Evolutionary conservation across 2,888 invertebrate species (phyloP), one percentile per base, ranked within the genome.

Genomic region (Torymus tubicola): DNA sequence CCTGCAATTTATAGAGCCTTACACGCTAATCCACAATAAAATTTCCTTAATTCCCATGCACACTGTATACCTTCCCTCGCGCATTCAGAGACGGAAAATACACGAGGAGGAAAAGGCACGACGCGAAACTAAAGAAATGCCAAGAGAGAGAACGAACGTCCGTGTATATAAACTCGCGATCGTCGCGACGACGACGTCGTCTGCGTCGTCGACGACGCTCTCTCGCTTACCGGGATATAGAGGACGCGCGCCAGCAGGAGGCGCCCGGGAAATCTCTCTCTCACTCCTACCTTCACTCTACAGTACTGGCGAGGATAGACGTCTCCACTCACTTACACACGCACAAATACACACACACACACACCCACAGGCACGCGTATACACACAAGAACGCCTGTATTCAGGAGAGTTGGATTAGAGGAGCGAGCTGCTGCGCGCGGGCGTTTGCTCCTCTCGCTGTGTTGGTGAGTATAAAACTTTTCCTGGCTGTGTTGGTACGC

Each of bases 391-490:
- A n/a, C 21, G 42, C 21, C 65, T n/a, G 31, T 67, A 70, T 50
- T 64, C 77, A 53, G 42, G 65, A 78, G 81, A 82, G 83, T 64
- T 21, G 82, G 72, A 65, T 64, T 79, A 65, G 79, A 83, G 71
- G n/a, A 63, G 86, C 80, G 83, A 42, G 80, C 83, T 80, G 84
- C 85, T 52, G 61, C 80, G 87, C 85, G 86, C 85, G 86, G 85
- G 87, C 85, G 83, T 42, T 42, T 42, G 50, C 69, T 73, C 78
- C 81, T 80, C 75, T 74, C 80, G 72, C 78, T 78, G 85, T 90
- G 82, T 85, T 88, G 84, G 90, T 90, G 88, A 89, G 89, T 86
- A 86, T 90, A 90, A 90, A 90, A 90, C 86, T 90, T 90, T 90
- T 89, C 88, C 86, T 83, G 87, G 82, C 85, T 89, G 90, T 90